Conservation (phyloP, 2,888 invertebrate species). For the Gari tellinella region DNA sequence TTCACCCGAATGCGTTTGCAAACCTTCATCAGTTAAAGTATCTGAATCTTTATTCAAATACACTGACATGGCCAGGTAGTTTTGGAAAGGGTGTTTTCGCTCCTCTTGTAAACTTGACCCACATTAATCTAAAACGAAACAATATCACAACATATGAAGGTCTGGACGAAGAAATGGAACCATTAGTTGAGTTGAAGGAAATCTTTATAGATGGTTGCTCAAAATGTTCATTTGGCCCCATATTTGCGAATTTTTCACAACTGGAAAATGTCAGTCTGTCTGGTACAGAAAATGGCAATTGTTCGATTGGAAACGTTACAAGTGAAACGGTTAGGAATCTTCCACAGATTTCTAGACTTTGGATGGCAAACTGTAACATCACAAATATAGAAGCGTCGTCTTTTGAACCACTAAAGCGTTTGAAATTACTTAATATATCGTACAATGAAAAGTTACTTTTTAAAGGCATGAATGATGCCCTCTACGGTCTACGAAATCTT, state of each 20-base stretch:
- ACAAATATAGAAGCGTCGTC: conserved; percentile 10
- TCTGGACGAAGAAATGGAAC: conserved; percentile 9
- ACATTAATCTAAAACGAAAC: conserved; percentile 11
- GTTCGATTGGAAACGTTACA: conserved; percentile 1
- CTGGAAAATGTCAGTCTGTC: conserved; percentile 19
- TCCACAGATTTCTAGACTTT: conserved; percentile 9
- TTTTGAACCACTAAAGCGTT: conserved; percentile 26
- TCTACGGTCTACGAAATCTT: conserved; percentile 35
- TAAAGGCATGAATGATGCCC: conserved; percentile 39
- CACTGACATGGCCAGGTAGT: not conserved
- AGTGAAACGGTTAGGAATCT: conserved; percentile 28
- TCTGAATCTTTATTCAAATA: conserved; percentile 10
- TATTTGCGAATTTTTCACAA: conserved; percentile 16
- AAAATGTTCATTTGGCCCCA: conserved; percentile 18
- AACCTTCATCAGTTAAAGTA: not conserved
- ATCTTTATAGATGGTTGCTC: conserved; percentile 7
- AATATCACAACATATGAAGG: conserved; percentile 3
- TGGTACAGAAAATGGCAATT: not conserved
- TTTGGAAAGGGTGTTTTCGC: conserved; percentile 9
- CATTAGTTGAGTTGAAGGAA: not conserved
- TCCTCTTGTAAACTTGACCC: conserved; percentile 6
- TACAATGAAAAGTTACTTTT: conserved; percentile 44
- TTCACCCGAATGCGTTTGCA: not conserved
- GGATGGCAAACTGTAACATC: conserved; percentile 33
- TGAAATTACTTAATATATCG: conserved; percentile 32